Percentiles rank a stretch among this genome's conserved stretches.
These are phyloP conservation scores for Microchrysa polita DNA, from an alignment of 2,888 invertebrate genomes.

Conservation along the genomic window DNA sequence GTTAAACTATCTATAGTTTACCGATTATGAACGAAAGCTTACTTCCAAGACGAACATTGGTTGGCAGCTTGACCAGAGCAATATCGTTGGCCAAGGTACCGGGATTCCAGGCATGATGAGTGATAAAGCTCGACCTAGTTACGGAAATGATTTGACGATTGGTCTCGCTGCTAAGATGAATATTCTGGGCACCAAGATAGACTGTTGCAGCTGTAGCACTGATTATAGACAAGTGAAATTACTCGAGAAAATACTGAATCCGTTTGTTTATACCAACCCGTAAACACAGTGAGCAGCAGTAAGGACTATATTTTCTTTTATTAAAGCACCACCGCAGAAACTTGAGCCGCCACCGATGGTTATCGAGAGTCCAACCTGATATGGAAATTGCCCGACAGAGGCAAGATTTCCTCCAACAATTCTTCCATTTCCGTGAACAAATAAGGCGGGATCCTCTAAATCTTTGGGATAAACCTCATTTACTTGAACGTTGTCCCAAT, in stretches of 20 bases:
- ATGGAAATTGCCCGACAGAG: constrained; percentile 23
- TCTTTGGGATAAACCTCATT: constrained; percentile 24
- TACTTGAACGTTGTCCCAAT: constrained; percentile 6
- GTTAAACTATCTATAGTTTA: too few species aligned
- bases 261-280: constrained; percentile 21
- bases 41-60: constrained; percentile 31
- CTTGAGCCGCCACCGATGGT: not conserved
- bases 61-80: constrained; percentile 32
- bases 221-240: not conserved
- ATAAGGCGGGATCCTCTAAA: not conserved
- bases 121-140: not conserved
- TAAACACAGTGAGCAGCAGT: constrained; percentile 43
- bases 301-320: constrained; percentile 10
- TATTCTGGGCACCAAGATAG: constrained; percentile 20
- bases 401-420: constrained; percentile 34
- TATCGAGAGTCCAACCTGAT: constrained; percentile 28
- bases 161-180: not conserved
- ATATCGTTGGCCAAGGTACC: constrained; percentile 21
- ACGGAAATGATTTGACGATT: constrained; percentile 18
- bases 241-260: too few species aligned
- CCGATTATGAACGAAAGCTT: too few species aligned
- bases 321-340: constrained; percentile 40
- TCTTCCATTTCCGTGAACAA: not conserved
- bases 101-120: constrained; percentile 20
- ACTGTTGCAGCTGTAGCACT: constrained; percentile 5